Conservation (phyloP, 2,888 invertebrate species). For the Leptopilina myrica region DNA sequence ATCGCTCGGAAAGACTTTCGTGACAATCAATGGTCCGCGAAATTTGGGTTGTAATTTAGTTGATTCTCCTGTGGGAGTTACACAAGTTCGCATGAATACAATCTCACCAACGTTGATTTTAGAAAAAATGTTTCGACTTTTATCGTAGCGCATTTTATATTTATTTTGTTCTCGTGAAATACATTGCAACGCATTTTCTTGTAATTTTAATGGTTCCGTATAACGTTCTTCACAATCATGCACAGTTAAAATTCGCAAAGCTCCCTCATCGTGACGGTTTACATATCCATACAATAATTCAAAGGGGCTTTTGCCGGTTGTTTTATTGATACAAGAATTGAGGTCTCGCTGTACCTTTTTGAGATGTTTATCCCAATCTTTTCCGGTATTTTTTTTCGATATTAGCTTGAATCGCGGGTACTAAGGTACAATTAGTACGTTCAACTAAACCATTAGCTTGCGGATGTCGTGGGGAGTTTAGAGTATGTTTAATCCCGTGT, state of each 20-base stretch:
- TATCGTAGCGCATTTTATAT: constrained; percentile 8
- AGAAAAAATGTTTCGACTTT: constrained; percentile 19
- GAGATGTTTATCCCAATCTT: constrained; percentile 42
- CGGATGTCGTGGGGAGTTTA: constrained; percentile 16
- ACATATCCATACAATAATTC: constrained; percentile 39
- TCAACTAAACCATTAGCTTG: constrained; percentile 46
- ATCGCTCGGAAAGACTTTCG: constrained; percentile 30
- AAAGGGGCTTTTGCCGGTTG: constrained; percentile 43
- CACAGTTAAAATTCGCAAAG: constrained; percentile 15
- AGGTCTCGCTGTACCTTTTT: neutral
- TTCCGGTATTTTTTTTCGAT: neutral
- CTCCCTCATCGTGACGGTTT: constrained; percentile 37
- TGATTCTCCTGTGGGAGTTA: constrained; percentile 31
- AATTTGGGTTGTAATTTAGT: constrained; percentile 40
- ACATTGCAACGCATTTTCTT: constrained; percentile 13
- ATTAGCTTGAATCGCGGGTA: constrained; percentile 36
- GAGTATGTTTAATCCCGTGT: constrained; percentile 32
- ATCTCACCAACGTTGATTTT: constrained; percentile 38
- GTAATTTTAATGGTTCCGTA: neutral
- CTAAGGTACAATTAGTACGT: constrained; percentile 42
- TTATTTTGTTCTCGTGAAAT: constrained; percentile 4
- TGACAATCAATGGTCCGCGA: constrained; percentile 39
- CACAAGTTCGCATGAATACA: constrained; percentile 38
- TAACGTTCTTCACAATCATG: neutral
- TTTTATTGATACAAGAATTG: constrained; percentile 19